A percentile compares a stretch with the other conserved stretches of the same genome.
Conservation (phyloP, 37 sponge, comb jelly and placozoan species). For the Hormiphora californensis region DNA sequence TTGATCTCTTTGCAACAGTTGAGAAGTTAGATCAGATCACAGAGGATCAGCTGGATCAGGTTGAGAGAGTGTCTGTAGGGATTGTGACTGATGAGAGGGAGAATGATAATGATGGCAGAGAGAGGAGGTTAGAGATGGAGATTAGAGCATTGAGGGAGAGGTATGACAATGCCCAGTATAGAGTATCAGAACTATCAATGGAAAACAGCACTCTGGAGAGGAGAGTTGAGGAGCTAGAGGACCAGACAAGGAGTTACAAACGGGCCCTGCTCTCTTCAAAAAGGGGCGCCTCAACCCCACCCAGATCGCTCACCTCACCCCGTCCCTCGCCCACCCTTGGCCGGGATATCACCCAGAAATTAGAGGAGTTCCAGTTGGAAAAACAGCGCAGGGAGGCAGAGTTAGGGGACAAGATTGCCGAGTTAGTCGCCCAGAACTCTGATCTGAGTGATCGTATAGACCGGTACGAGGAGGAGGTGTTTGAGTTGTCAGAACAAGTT, state of each 20-base stretch:
- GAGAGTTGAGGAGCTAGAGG: not conserved
- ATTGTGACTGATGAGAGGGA: not conserved
- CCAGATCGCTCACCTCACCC: too few relatives aligned
- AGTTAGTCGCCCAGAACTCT: too few relatives aligned
- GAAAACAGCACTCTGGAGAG: not conserved
- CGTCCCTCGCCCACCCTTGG: too few relatives aligned
- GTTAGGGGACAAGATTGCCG: too few relatives aligned
- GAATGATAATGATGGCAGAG: not conserved
- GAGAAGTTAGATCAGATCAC: not conserved
- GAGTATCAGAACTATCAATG: not conserved
- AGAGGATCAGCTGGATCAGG: not conserved
- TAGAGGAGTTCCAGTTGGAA: too few relatives aligned
- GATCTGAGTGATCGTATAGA: too few relatives aligned
- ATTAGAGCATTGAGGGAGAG: not conserved
- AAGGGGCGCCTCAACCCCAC: too few relatives aligned
- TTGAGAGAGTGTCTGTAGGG: not conserved
- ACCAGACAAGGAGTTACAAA: too few relatives aligned
- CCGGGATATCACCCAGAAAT: too few relatives aligned
- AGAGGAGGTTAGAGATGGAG: not conserved
- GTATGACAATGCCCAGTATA: not conserved
- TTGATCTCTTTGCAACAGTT: conserved; percentile 16
- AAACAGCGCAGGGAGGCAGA: too few relatives aligned
- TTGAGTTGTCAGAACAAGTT: not conserved
- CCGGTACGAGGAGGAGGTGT: conserved; percentile 8
- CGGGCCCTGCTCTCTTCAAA: too few relatives aligned